A percentile compares a stretch with the other conserved stretches of the same genome.
Evolutionary conservation across 2,113 vertebrate genomes (phyloP).

Genomic region (Telmatochromis brichardi): DNA sequence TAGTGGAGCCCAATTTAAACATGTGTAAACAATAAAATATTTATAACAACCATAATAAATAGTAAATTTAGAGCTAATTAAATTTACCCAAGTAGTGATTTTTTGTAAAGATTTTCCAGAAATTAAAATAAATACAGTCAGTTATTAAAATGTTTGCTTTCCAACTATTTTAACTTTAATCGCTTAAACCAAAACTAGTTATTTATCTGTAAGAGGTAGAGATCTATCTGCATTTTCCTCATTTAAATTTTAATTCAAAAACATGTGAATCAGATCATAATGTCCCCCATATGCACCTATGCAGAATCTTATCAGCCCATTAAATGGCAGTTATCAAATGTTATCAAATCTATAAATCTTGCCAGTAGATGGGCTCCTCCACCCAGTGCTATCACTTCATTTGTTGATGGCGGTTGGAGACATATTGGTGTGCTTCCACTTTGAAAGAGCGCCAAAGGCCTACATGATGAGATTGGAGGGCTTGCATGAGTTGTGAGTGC

Average conservation of each 20-base stretch:
- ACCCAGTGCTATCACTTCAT: neutral
- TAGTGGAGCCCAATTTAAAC: neutral
- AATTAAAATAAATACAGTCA: neutral
- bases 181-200: neutral
- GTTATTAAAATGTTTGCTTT: neutral
- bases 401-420: neutral
- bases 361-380: neutral
- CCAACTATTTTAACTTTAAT: neutral
- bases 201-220: neutral
- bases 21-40: neutral
- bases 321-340: neutral
- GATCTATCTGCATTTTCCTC: neutral
- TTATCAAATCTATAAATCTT: neutral
- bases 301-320: neutral
- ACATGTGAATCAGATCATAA: neutral
- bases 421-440: neutral
- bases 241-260: neutral
- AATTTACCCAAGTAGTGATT: neutral
- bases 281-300: neutral
- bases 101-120: fast-evolving
- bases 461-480: neutral
- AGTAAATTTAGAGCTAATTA: neutral
- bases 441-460: neutral
- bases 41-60: neutral
- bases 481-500: neutral